Evolutionary conservation across 2,888 invertebrate genomes (phyloP).

Genomic region (Odontomyia ornata): DNA sequence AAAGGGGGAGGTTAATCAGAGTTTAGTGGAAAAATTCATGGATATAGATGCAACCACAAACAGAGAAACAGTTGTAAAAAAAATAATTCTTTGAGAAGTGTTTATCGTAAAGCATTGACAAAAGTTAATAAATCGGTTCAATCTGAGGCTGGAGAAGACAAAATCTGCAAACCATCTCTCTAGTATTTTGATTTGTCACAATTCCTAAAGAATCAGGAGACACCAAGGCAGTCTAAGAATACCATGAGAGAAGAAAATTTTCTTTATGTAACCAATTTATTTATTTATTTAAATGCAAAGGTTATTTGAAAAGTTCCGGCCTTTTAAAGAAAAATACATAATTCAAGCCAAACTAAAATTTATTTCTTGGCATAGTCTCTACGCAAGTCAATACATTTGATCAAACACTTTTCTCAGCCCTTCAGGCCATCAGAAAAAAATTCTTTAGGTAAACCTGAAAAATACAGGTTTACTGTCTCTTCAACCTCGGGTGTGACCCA

Average conservation of each 20-base stretch:
- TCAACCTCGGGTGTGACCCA: too few relatives aligned
- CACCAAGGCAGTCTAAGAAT: neutral
- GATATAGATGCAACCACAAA: constrained; percentile 7
- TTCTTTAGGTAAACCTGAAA: too few relatives aligned
- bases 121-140: constrained; percentile 6
- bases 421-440: too few relatives aligned
- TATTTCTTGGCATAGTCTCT: too few relatives aligned
- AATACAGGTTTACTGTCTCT: too few relatives aligned
- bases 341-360: too few relatives aligned
- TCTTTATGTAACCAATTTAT: neutral
- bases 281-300: neutral
- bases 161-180: constrained; percentile 19
- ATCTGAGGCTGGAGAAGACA: neutral
- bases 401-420: too few relatives aligned
- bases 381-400: too few relatives aligned
- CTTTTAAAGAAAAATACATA: too few relatives aligned
- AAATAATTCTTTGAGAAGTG: constrained; percentile 1
- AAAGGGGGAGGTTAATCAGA: neutral
- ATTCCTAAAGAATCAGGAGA: constrained; percentile 4
- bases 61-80: constrained; percentile 10
- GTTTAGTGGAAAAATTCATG: neutral
- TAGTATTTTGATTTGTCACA: constrained; percentile 28
- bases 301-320: too few relatives aligned
- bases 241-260: neutral
- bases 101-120: constrained; percentile 4